A percentile compares a stretch with the other conserved stretches of the same genome.
phyloP scores from a whole-genome alignment of 2,113 vertebrate genomes.

The Muntiacus muntjak region DNA sequence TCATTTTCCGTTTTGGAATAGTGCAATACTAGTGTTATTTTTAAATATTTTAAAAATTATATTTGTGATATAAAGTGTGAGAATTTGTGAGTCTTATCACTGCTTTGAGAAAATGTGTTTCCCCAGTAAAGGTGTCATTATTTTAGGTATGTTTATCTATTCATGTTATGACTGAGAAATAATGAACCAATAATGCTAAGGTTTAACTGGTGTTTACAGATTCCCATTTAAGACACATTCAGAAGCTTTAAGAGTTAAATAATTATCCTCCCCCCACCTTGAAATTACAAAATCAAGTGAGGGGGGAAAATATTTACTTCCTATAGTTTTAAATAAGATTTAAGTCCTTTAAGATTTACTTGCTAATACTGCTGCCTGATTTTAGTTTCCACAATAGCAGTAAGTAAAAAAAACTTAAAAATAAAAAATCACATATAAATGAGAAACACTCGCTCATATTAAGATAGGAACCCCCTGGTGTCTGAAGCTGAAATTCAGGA shows the following conservation, averaged over 20 bases:
- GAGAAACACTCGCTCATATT: not conserved
- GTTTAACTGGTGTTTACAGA: conserved; percentile 1
- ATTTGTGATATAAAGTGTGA: not conserved
- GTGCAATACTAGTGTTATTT: not conserved
- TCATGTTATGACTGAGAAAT: not conserved
- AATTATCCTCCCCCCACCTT: not conserved
- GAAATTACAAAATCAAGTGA: conserved; percentile 26
- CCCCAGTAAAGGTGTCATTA: not conserved
- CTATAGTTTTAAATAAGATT: not conserved
- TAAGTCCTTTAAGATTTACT: not conserved
- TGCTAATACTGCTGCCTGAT: conserved; percentile 2
- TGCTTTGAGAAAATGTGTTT: not conserved
- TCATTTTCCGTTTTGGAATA: not conserved
- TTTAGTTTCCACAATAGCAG: conserved; percentile 25
- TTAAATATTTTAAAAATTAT: conserved; percentile 10
- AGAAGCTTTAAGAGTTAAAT: conserved; percentile 29
- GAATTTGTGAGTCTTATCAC: not conserved
- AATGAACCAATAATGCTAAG: not conserved
- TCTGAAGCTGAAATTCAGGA: conserved; percentile 4
- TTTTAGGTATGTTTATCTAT: not conserved
- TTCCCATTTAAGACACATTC: not conserved
- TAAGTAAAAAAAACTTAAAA: not conserved
- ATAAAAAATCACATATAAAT: not conserved
- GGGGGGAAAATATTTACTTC: not conserved
- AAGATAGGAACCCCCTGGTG: not conserved